phyloP scores from a whole-genome alignment of 2,113 vertebrate genomes.

The Clupea harengus region DNA sequence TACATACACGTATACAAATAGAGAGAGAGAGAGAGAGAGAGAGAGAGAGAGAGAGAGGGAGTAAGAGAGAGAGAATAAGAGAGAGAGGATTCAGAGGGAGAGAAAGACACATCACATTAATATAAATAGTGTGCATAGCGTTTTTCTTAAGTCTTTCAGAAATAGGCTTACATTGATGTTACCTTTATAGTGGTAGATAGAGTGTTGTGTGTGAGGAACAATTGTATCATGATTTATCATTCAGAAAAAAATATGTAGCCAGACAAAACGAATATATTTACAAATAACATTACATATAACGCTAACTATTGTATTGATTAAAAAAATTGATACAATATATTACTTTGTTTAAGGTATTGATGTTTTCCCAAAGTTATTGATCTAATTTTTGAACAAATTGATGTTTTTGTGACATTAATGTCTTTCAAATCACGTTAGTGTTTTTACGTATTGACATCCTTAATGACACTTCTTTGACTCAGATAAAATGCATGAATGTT shows the following conservation, averaged over 20 bases:
- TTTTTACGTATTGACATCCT: slow-evolving; percentile 40
- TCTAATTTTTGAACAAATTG: slow-evolving; percentile 26
- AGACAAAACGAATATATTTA: slow-evolving; percentile 8
- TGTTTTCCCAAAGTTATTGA: slow-evolving; percentile 40
- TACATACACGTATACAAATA: neutral
- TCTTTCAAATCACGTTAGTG: slow-evolving; percentile 38
- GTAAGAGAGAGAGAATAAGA: neutral
- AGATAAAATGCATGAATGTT: slow-evolving; percentile 24
- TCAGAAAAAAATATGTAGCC: neutral
- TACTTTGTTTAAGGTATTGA: slow-evolving; percentile 26
- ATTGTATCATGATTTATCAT: neutral
- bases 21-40: neutral
- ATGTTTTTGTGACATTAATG: slow-evolving; percentile 42
- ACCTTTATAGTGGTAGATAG: no score
- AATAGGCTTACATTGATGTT: neutral
- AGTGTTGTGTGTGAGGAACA: neutral
- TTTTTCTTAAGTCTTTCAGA: neutral
- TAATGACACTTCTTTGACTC: slow-evolving; percentile 31
- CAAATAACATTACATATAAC: neutral
- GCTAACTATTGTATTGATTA: slow-evolving; percentile 13
- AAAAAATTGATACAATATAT: slow-evolving; percentile 25
- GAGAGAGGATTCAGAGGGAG: no score
- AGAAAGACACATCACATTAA: neutral
- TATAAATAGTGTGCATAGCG: no score
- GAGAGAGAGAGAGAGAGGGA: neutral